Percentiles rank a stretch among this genome's conserved stretches.
phyloP scores from a whole-genome alignment of 1,140 invertebrate genomes.

The Drosophila chauvacae region DNA sequence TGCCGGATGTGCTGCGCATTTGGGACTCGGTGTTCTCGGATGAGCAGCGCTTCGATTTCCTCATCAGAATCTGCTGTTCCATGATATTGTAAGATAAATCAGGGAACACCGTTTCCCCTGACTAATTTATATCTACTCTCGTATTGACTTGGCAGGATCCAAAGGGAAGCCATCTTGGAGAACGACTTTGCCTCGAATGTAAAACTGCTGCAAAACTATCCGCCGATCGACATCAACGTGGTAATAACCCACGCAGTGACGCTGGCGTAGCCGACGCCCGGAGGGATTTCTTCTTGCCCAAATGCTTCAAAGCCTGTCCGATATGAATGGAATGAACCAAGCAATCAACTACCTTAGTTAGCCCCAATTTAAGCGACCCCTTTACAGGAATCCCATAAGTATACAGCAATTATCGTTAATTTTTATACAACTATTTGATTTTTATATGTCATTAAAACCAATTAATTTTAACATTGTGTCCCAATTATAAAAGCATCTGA shows the following conservation, averaged over 20 bases:
- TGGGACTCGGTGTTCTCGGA: constrained; percentile 98
- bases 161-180: constrained; percentile 91
- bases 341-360: constrained; percentile 57
- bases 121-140: constrained; percentile 19
- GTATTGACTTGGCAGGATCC: constrained; percentile 87
- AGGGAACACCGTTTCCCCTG: not conserved
- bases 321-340: constrained; percentile 33
- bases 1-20: constrained; percentile 97
- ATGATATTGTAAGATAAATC: constrained; percentile 95
- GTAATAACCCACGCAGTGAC: constrained; percentile 75
- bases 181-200: constrained; percentile 96
- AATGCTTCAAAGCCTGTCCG: constrained; percentile 17
- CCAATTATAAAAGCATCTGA: constrained; percentile 19
- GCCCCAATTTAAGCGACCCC: constrained; percentile 15
- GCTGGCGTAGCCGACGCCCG: constrained; percentile 53
- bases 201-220: constrained; percentile 95
- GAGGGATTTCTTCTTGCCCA: constrained; percentile 8
- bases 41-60: constrained; percentile 93
- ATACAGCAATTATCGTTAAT: constrained; percentile 5
- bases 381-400: constrained; percentile 34
- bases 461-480: constrained; percentile 57
- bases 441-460: constrained; percentile 59
- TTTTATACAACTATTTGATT: constrained; percentile 68
- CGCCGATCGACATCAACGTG: constrained; percentile 89
- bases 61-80: constrained; percentile 96